A percentile compares a stretch with the other conserved stretches of the same genome.
Evolutionary conservation across 2,888 invertebrate genomes (phyloP).

Genomic region (Leptinotarsa tumamoca): DNA sequence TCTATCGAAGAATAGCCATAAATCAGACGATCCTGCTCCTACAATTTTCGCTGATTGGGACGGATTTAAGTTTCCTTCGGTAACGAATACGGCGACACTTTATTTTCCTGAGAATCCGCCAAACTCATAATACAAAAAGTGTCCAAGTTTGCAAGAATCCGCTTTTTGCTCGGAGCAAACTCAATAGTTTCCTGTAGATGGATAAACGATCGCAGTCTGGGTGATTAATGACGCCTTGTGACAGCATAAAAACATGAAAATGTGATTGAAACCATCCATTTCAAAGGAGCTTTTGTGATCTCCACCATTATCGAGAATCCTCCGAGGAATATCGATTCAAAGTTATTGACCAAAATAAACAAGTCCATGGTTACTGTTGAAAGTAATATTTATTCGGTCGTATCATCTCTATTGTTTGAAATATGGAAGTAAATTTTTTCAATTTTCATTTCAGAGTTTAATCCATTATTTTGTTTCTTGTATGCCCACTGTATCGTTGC

Average conservation of each 20-base stretch:
- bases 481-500: no score
- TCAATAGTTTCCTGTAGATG: constrained; percentile 50
- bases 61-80: constrained; percentile 43
- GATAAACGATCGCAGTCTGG: constrained; percentile 49
- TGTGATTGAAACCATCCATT: constrained; percentile 51
- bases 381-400: not conserved
- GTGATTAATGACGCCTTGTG: constrained; percentile 55
- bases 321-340: not conserved
- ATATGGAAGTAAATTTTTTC: no score
- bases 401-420: not conserved
- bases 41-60: constrained; percentile 43
- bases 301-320: constrained; percentile 17
- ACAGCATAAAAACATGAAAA: constrained; percentile 51
- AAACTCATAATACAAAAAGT: constrained; percentile 56
- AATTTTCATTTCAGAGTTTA: no score
- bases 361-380: not conserved
- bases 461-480: no score
- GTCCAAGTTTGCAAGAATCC: constrained; percentile 52
- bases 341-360: constrained; percentile 1
- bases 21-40: constrained; percentile 42
- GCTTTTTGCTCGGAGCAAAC: constrained; percentile 50
- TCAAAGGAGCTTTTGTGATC: constrained; percentile 35
- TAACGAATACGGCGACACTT: constrained; percentile 46
- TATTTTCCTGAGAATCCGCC: constrained; percentile 53
- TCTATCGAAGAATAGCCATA: constrained; percentile 32